These are phyloP conservation scores for Tiliqua scincoides DNA, from an alignment of 2,113 vertebrate genomes.

Conservation along the genomic window DNA sequence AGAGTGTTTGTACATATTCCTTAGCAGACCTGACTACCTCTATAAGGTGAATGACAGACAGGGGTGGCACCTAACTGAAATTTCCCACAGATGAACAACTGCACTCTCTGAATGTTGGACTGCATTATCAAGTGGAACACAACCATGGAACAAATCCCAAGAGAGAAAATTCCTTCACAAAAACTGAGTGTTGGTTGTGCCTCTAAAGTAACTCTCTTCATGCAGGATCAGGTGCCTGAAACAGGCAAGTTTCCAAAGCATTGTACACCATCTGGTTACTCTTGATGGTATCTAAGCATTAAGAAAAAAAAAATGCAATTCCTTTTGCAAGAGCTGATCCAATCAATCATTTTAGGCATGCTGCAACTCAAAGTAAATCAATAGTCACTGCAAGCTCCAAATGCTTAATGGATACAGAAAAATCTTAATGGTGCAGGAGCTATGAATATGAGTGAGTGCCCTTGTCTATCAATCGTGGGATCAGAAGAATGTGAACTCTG, in stretches of 20 bases:
- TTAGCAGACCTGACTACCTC: no score
- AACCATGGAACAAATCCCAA: no score
- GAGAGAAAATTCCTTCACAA: no score
- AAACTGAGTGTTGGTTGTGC: no score
- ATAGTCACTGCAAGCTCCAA: slow-evolving; percentile 53
- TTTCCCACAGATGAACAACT: no score
- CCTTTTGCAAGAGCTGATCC: slow-evolving; percentile 20
- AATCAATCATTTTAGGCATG: slow-evolving; percentile 13
- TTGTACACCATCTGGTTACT: not conserved
- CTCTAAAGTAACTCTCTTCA: slow-evolving; percentile 23
- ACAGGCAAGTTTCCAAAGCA: not conserved
- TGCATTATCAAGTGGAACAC: no score
- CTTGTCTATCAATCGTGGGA: slow-evolving; percentile 62
- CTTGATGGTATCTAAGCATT: not conserved
- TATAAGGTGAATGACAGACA: no score
- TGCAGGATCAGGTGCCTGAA: slow-evolving; percentile 1
- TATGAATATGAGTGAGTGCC: slow-evolving; percentile 33
- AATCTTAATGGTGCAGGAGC: slow-evolving; percentile 64
- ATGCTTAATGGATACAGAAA: slow-evolving; percentile 58
- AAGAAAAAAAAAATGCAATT: slow-evolving; percentile 31
- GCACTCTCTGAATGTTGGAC: no score
- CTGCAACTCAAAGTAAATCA: slow-evolving; percentile 54
- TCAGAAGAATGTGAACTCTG: slow-evolving; percentile 59
- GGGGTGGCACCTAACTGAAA: no score
- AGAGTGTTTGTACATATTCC: no score